These are phyloP conservation scores for Phymanthus crucifer DNA, from an alignment of 92 coral and sea anemone species.

Conservation along the genomic window DNA sequence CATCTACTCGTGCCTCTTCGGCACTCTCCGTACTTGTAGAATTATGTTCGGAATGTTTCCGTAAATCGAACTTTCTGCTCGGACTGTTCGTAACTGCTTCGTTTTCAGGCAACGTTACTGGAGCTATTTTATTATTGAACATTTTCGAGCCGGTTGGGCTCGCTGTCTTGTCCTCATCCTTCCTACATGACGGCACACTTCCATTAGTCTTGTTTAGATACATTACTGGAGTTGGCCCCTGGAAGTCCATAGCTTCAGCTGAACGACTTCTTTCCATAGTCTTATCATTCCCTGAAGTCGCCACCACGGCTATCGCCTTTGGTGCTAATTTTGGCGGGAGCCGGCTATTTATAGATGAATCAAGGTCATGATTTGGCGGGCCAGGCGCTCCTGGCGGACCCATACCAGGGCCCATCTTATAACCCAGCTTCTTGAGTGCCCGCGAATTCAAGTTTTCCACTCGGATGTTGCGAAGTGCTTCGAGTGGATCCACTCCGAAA, in stretches of 20 bases:
- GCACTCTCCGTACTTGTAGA: constrained; percentile 48
- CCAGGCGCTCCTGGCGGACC: constrained; percentile 19
- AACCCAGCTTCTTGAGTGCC: constrained; percentile 89
- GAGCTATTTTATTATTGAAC: constrained; percentile 63
- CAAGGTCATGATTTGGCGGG: constrained; percentile 33
- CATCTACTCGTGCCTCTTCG: constrained; percentile 47
- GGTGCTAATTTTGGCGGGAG: constrained; percentile 61
- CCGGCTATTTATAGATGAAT: constrained; percentile 41
- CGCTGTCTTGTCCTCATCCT: constrained; percentile 5
- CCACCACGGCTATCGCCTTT: neutral
- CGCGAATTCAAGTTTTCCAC: constrained; percentile 85
- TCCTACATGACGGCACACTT: neutral
- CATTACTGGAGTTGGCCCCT: constrained; percentile 86
- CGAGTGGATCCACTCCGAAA: constrained; percentile 85
- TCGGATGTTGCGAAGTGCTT: constrained; percentile 72
- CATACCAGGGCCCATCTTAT: constrained; percentile 66
- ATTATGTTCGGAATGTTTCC: constrained; percentile 39
- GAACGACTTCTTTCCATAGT: constrained; percentile 66
- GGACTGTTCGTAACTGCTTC: neutral
- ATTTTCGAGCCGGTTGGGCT: constrained; percentile 47
- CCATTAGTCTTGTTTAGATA: constrained; percentile 51
- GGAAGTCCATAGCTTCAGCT: constrained; percentile 79
- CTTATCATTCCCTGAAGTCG: neutral
- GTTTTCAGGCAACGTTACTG: constrained; percentile 23
- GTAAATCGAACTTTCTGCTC: constrained; percentile 30